phyloP scores from a whole-genome alignment of 1,140 invertebrate genomes.

The Drosophila takahashii region DNA sequence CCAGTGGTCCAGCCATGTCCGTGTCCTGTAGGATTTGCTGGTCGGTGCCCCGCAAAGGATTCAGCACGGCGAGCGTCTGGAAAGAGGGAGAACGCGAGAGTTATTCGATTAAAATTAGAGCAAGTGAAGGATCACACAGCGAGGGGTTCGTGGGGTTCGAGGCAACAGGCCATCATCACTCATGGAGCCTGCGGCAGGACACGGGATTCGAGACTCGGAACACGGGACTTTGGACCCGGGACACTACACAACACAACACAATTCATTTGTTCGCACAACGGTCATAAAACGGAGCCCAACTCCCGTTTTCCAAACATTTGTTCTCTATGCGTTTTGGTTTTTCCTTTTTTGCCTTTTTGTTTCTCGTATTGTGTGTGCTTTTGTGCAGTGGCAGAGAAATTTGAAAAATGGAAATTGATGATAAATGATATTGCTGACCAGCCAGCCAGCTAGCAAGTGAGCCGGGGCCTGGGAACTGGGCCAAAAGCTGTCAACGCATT shows the following conservation, averaged over 20 bases:
- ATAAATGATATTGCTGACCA: slow-evolving; percentile 84
- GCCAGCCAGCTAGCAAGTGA: slow-evolving; percentile 29
- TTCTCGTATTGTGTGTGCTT: slow-evolving; percentile 17
- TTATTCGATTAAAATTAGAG: slow-evolving; percentile 65
- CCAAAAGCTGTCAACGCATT: slow-evolving; percentile 74
- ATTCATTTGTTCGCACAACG: slow-evolving; percentile 72
- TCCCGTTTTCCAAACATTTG: slow-evolving; percentile 55
- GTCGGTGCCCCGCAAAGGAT: slow-evolving; percentile 88
- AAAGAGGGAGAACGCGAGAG: slow-evolving; percentile 1
- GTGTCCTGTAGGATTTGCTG: slow-evolving; percentile 90
- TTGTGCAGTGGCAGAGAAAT: slow-evolving; percentile 64
- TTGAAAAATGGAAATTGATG: slow-evolving; percentile 84
- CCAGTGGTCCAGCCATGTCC: slow-evolving; percentile 92
- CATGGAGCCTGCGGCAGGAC: slow-evolving; percentile 55
- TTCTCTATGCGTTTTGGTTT: slow-evolving; percentile 45
- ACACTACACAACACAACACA: slow-evolving; percentile 64
- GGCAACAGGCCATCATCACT: slow-evolving; percentile 65
- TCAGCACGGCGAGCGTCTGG: slow-evolving; percentile 91
- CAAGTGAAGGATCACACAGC: slow-evolving; percentile 45
- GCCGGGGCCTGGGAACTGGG: slow-evolving; percentile 20
- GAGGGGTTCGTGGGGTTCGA: not conserved
- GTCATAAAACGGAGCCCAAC: slow-evolving; percentile 62
- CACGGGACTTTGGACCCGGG: slow-evolving; percentile 11
- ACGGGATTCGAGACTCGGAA: slow-evolving; percentile 19
- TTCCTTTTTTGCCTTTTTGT: not conserved